Base-by-base conservation (phyloP, 2,888 invertebrate species). In the Neuroscelio doddi region DNA sequence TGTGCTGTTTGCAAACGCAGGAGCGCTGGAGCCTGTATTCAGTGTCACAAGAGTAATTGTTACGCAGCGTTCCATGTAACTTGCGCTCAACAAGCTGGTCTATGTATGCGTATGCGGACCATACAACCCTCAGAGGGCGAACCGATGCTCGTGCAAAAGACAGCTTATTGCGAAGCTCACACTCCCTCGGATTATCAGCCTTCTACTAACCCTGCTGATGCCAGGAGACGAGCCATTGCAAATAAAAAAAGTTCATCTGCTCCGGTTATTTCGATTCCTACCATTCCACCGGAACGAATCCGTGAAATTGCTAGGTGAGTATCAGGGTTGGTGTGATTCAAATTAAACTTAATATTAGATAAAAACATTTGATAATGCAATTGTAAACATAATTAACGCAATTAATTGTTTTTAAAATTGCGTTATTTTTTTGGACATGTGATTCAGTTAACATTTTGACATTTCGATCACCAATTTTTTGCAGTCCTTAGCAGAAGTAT, bases 11-110 rank as follows among this genome's bases (percentile, higher is more conserved):
- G 98, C 86, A 97, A 96, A 79, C 94, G 95, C 78, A 89, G 93
- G 59, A 93, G 93, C 24, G 93, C 93, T 0, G 98, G 98, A 2
- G 98, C 98, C 0, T 98, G 98, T 80, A 98, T 99, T 68, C 98
- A 99, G 85, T 99, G 98, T 83, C 97, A 98, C 85, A 94, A 96
- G 79, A 93, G 92, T 74, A 97, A 94, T 85, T 98, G 98, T 82
- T 98, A 97, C 82, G 94, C 96, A 5, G 98, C 98, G 0, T 99
- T 99, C 86, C 99, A 99, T 84, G 99, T 99, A 1, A 99, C 99
- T 0, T 99, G 99, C 85, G 99, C 98, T 0, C 97, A 98, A 83
- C 96, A 95, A 81, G 97, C 97, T 16, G 96, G 91, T 0, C 87
- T 99, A 0, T 94, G 94, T 80, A 97, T 97, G 97, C 94, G 95